Base-by-base conservation (phyloP, 2,888 invertebrate species). In the Polyommatus icarus region DNA sequence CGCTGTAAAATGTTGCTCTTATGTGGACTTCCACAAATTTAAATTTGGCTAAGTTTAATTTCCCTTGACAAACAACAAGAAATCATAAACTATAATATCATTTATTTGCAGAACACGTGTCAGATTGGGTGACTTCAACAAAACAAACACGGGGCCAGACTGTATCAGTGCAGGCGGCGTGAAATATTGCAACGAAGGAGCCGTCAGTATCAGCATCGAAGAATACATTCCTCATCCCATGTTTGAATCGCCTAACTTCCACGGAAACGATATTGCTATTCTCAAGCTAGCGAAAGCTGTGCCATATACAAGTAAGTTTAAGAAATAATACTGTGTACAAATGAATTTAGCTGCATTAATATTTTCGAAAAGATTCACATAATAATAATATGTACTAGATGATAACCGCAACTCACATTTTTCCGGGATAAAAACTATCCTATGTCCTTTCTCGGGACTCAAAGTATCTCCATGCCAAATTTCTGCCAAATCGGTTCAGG, bases 101-200 rank as follows among this genome's bases (percentile, higher is more conserved):
- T n/a, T n/a, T 50, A 18, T 59, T 81, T 80, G 12, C 82, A 87
- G 86, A 7, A 79, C 78, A 77, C 85, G 80, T 79, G 83, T 90
- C 1, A 85, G 88, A 59, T 83, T 95, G 3, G 95, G 94, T 1
- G 95, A 95, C 84, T 94, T 90, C 84, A 88, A 95, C 83, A 90
- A 85, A 1, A 81, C 83, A 0, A 86, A 88, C 46, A 78, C 82
- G 0, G 88, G 87, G 0, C 80, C 80, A 0, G 95, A 95, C 83
- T 95, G 95, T 80, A 82, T 88, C 2, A 46, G 76, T 1, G 81
- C 82, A 0, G 84, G 84, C 0, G 86, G 86, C 0, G 87, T 84
- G 2, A 82, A 82, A n/a, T 87, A 88, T 40, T 95, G 95, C 85
- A 92, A 92, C 1, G 89, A 90, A 0, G 87, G 88, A 12, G 87